Percentiles rank a stretch among this genome's conserved stretches.
These are phyloP conservation scores for Oxyura jamaicensis DNA, from an alignment of 2,113 vertebrate genomes.

Conservation along the genomic window DNA sequence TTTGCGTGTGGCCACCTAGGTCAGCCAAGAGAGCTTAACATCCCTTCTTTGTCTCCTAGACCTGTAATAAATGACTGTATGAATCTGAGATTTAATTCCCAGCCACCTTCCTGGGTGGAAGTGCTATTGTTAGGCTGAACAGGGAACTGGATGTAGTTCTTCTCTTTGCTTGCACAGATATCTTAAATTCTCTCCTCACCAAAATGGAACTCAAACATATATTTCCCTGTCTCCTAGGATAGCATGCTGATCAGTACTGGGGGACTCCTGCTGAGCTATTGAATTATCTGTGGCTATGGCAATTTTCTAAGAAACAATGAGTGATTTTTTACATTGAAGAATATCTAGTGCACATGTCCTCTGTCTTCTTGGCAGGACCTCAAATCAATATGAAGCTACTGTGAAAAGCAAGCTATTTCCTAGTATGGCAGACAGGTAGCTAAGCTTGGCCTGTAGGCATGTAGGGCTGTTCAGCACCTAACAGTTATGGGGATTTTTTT, in stretches of 20 bases:
- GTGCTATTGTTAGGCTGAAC: neutral
- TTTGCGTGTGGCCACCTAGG: neutral
- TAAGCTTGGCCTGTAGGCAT: neutral
- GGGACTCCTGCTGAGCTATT: neutral
- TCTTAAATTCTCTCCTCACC: neutral
- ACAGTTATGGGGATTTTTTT: fast-evolving
- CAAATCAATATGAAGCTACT: neutral
- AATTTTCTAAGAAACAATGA: neutral
- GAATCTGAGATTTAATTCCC: neutral
- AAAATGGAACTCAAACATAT: fast-evolving
- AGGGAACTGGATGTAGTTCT: neutral
- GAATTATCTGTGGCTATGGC: neutral
- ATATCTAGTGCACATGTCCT: neutral
- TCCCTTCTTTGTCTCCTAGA: neutral
- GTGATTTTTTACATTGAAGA: neutral
- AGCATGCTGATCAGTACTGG: neutral
- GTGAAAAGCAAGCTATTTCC: neutral
- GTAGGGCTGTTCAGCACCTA: neutral
- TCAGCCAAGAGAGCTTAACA: neutral
- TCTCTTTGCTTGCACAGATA: fast-evolving
- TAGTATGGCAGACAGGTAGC: neutral
- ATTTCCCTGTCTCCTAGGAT: neutral
- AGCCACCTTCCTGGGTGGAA: neutral
- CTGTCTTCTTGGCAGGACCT: neutral
- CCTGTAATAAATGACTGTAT: neutral